Conservation (phyloP, 2,888 invertebrate genomes). For the Drosophila helvetica region DNA sequence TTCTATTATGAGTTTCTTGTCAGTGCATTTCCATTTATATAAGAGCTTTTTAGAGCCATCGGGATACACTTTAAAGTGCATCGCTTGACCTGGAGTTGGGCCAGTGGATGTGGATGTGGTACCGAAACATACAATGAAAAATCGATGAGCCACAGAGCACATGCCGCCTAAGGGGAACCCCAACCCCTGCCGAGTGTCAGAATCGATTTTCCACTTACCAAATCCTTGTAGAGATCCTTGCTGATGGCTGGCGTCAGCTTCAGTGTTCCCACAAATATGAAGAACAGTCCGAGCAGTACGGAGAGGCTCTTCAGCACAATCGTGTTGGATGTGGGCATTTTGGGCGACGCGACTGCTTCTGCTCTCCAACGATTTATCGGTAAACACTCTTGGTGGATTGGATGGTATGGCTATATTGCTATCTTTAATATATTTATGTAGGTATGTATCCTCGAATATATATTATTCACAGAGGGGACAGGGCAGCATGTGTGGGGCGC, state of each 20-base stretch:
- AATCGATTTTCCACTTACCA: conserved; percentile 88
- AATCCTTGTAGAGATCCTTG: conserved; percentile 97
- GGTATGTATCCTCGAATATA: conserved; percentile 43
- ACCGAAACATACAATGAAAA: conserved; percentile 39
- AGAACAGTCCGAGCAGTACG: conserved; percentile 95
- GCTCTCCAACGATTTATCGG: conserved; percentile 13
- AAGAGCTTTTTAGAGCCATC: conserved; percentile 11
- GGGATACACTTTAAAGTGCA: not conserved
- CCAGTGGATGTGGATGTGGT: not conserved
- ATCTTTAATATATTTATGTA: not conserved
- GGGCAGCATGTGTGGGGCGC: conserved; percentile 39
- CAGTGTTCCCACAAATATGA: conserved; percentile 96
- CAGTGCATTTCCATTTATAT: conserved; percentile 19
- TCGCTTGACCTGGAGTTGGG: not conserved
- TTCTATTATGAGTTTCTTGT: not conserved
- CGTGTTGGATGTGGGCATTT: conserved; percentile 85
- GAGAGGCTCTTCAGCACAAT: conserved; percentile 96
- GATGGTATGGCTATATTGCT: not conserved
- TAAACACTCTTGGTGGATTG: conserved; percentile 26
- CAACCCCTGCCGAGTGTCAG: not conserved
- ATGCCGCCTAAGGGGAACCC: conserved; percentile 26
- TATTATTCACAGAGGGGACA: conserved; percentile 29
- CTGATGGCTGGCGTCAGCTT: conserved; percentile 96
- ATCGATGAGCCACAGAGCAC: conserved; percentile 44
- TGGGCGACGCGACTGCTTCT: conserved; percentile 10